These are phyloP conservation scores for Campylomormyrus tamandua DNA, from an alignment of 2,113 vertebrate genomes.

Conservation along the genomic window DNA sequence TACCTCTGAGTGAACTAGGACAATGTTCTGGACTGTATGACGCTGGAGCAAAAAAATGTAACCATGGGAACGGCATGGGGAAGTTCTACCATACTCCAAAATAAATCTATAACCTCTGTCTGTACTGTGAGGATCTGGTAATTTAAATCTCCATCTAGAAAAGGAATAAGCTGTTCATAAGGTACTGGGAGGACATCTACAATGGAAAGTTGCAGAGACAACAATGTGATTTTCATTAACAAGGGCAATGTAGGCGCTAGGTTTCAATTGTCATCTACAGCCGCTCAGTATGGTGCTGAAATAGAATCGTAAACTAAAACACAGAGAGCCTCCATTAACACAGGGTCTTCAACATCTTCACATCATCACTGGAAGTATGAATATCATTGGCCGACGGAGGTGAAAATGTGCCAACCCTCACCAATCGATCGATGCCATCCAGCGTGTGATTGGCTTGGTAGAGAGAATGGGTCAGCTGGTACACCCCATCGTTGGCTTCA, in stretches of 20 bases:
- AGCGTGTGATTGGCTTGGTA: conserved; percentile 87
- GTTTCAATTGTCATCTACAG: neutral
- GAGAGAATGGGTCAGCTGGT: conserved; percentile 88
- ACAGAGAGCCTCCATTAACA: neutral
- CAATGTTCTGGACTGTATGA: neutral
- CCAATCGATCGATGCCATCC: conserved; percentile 72
- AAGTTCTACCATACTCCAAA: neutral
- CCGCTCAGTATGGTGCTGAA: neutral
- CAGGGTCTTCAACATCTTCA: neutral
- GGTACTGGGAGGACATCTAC: neutral
- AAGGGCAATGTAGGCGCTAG: neutral
- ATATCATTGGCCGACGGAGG: neutral
- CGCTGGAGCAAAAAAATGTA: neutral
- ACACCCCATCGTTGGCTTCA: conserved; percentile 84
- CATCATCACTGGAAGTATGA: neutral
- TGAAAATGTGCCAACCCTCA: conserved; percentile 49
- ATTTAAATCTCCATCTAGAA: neutral
- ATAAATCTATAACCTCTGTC: neutral
- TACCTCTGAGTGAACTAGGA: neutral
- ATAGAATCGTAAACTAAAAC: neutral
- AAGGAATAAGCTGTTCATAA: neutral
- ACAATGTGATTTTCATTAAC: neutral
- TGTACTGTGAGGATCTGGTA: neutral
- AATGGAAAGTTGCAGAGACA: neutral
- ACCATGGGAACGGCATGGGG: neutral